Evolutionary conservation across 2,797 vertebrate genomes (phyloP).

Genomic region (Gephyroberyx darwinii): DNA sequence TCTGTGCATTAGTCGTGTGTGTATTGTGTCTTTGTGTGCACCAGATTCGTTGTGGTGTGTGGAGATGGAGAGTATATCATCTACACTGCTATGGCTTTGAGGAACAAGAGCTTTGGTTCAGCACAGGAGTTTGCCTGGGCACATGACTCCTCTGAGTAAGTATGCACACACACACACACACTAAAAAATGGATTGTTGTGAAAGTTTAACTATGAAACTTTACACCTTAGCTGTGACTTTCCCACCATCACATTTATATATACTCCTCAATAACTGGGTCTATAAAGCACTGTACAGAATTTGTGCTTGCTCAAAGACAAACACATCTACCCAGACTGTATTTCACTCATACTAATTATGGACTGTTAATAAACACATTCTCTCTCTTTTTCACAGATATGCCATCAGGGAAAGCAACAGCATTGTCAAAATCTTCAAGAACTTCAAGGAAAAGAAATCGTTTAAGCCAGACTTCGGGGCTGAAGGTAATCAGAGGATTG

Average conservation of each 20-base stretch:
- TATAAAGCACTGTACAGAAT: too few species aligned
- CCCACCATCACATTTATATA: too few species aligned
- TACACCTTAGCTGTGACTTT: too few species aligned
- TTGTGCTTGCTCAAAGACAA: too few species aligned
- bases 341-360: background rate
- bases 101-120: constrained; percentile 98
- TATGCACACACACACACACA: constrained; percentile 20
- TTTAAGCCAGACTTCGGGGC: constrained; percentile 99
- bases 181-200: too few species aligned
- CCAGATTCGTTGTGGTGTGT: constrained; percentile 97
- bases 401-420: constrained; percentile 97
- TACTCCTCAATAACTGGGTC: too few species aligned
- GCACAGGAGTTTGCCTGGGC: constrained; percentile 99
- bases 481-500: constrained; percentile 82
- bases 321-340: background rate
- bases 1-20: background rate
- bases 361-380: too few species aligned
- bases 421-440: constrained; percentile 97
- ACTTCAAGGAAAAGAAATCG: constrained; percentile 98
- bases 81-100: constrained; percentile 96
- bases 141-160: constrained; percentile 98
- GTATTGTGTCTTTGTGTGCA: constrained; percentile 21
- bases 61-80: constrained; percentile 90
- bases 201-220: too few species aligned
- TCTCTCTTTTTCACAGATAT: constrained; percentile 79